Base-by-base conservation (phyloP, 53 echinoderm and acorn worm genomes). In the Paelopatides confundens region DNA sequence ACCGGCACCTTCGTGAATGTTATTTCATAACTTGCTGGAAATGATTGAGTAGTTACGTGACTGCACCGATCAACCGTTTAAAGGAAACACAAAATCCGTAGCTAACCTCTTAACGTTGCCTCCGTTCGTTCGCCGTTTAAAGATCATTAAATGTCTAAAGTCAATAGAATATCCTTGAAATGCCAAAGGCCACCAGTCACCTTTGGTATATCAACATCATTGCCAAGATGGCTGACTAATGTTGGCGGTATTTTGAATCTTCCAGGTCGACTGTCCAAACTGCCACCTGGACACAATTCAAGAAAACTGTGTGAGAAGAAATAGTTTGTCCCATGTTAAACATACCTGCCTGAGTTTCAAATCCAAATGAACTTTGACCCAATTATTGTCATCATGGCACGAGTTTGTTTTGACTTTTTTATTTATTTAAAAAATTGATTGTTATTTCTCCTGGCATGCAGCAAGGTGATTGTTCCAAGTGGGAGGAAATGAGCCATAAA, bases 371-470 rank as follows among this genome's bases (percentile, higher is more conserved):
- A 79, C 28, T 79, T 67, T 79, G 54, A 79, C 68, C 30, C 68
- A 67, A 79, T 31, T 79, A 79, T 79, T 18, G 34, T 53, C 33
- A 33, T 27, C 78, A 23, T 79, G 32, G 79, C 79, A 79, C 79
- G 79, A 52, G 38, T 79, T 53, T 53, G 26, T 78, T 53, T 30
- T 50, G 50, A 31, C 26, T 52, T 52, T 52, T 79, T 17, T 30
- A 29, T 18, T 43, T 28, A 14, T 79, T 79, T 53, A 12, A 17
- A 29, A 52, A 53, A 79, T 33, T 79, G 50, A 33, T 79, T 79
- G 53, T 79, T 52, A 52, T 79, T 32, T 79, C 79, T 40, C 84
- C 65, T 83, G 84, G 84, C 84, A 83, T 83, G 84, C 84, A 83
- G 84, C 84, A 63, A 83, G 84, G 84, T 39, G 63, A 40, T 83